Evolutionary conservation across 2,888 invertebrate species (phyloP).

Genomic region (Agrochola macilenta): DNA sequence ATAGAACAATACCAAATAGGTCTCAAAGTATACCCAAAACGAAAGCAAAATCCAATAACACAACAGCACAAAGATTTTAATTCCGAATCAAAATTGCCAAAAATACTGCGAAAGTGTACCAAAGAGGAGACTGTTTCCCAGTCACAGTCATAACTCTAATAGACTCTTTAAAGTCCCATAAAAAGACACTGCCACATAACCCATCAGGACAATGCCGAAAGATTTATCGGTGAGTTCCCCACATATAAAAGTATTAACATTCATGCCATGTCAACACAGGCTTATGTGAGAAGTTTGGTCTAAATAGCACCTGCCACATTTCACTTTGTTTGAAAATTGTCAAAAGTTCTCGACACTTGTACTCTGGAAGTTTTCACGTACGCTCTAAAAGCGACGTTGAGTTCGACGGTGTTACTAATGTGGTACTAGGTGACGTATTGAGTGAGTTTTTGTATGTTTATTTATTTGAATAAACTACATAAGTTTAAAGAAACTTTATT

Average conservation of each 20-base stretch:
- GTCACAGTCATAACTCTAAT: conserved; percentile 17
- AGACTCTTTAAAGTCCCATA: conserved; percentile 50
- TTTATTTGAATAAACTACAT: not conserved
- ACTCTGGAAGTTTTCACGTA: conserved; percentile 57
- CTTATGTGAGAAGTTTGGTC: conserved; percentile 68
- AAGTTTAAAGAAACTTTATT: too few relatives aligned
- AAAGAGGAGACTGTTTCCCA: not conserved
- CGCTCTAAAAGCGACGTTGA: conserved; percentile 47
- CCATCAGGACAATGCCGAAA: conserved; percentile 56
- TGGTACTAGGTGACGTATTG: conserved; percentile 19
- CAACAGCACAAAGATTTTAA: not conserved
- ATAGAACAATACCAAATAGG: not conserved
- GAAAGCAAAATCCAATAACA: not conserved
- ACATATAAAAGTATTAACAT: conserved; percentile 70
- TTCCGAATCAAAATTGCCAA: not conserved
- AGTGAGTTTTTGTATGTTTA: not conserved
- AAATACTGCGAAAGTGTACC: conserved; percentile 2
- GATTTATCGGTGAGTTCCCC: conserved; percentile 58
- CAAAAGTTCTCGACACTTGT: conserved; percentile 69
- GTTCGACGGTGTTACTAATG: conserved; percentile 41
- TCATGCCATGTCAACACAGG: conserved; percentile 66
- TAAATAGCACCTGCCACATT: conserved; percentile 73
- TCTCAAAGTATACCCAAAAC: too few relatives aligned
- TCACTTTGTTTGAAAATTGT: conserved; percentile 72
- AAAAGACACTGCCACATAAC: conserved; percentile 40